phyloP scores from a whole-genome alignment of 2,113 vertebrate species.

The Chionomys nivalis region DNA sequence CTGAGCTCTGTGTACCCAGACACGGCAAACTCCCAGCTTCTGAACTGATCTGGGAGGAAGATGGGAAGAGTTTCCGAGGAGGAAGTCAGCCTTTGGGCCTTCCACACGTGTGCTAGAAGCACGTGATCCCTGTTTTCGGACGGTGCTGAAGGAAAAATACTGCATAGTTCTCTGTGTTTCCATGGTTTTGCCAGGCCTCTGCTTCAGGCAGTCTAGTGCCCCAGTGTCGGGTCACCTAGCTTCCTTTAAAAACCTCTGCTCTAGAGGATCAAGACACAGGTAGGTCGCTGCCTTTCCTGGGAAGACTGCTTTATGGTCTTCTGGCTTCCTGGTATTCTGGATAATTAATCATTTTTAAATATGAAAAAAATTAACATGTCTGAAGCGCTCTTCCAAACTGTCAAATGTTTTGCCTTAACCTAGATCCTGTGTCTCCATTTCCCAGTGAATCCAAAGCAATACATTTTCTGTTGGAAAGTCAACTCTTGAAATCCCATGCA shows the following conservation, averaged over 20 bases:
- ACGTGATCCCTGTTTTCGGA: not conserved
- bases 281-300: not conserved
- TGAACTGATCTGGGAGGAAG: not conserved
- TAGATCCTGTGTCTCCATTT: conserved; percentile 52
- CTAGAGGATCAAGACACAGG: not conserved
- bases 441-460: conserved; percentile 65
- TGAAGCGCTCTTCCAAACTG: conserved; percentile 57
- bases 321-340: conserved; percentile 17
- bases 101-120: not conserved
- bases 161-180: not conserved
- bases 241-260: conserved; percentile 30
- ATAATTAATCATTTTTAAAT: conserved; percentile 76
- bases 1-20: too few species aligned
- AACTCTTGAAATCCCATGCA: conserved; percentile 61
- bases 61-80: not conserved
- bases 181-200: not conserved
- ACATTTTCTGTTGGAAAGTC: conserved; percentile 67
- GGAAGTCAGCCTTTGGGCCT: not conserved
- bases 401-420: conserved; percentile 48
- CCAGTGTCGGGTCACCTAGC: not conserved
- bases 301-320: conserved; percentile 11
- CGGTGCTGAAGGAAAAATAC: not conserved
- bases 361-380: conserved; percentile 72
- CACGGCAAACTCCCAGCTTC: not conserved
- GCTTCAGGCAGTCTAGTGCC: not conserved